Percentiles rank a stretch among this genome's conserved stretches.
phyloP scores from a whole-genome alignment of 2,113 vertebrate species.

The Arvicanthis niloticus region DNA sequence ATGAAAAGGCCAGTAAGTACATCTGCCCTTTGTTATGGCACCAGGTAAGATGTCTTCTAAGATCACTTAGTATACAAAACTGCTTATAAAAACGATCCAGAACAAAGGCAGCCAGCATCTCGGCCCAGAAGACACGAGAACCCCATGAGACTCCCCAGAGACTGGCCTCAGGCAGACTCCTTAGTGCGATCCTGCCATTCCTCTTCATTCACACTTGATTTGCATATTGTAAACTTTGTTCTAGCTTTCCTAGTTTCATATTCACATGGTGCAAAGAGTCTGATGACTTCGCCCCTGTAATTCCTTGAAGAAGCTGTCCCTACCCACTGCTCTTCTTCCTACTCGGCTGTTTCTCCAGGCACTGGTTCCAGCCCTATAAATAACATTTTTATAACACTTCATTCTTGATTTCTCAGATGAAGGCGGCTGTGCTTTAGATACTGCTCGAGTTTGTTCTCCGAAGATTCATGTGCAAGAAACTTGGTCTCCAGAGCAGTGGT shows the following conservation, averaged over 20 bases:
- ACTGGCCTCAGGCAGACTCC: neutral
- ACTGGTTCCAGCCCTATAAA: neutral
- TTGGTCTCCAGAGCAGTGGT: neutral
- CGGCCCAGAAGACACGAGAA: neutral
- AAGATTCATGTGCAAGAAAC: neutral
- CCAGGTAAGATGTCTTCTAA: too few relatives aligned
- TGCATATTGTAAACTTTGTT: neutral
- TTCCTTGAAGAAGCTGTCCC: neutral
- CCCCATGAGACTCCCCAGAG: too few relatives aligned
- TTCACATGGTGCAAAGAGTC: neutral
- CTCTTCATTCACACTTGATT: neutral
- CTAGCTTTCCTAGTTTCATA: neutral
- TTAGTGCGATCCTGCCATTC: neutral
- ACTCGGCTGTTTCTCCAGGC: neutral
- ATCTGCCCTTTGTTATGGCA: neutral
- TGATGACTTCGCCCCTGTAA: neutral
- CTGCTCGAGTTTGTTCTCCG: neutral
- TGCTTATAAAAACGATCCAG: neutral
- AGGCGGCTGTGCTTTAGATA: neutral
- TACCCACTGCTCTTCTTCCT: neutral
- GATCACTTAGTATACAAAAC: neutral
- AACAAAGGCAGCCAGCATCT: neutral
- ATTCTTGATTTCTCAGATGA: conserved; percentile 29
- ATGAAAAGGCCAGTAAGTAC: neutral
- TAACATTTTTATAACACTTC: neutral